Conservation (phyloP, 1,140 invertebrate genomes). For the Drosophila pectinifera region DNA sequence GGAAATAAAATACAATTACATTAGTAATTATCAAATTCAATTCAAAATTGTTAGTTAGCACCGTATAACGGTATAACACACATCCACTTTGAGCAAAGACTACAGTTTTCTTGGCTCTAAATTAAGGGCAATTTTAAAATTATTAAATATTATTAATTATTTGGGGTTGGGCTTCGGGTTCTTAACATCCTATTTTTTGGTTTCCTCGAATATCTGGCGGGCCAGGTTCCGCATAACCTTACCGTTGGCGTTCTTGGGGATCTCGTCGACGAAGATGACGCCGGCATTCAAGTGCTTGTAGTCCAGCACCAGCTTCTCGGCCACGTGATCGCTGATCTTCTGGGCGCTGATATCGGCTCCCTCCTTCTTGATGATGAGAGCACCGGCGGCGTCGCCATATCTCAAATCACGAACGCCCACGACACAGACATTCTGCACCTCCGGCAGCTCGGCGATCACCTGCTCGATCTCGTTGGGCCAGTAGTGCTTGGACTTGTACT, state of each 20-base stretch:
- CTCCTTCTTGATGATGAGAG: constrained; percentile 54
- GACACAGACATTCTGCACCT: constrained; percentile 66
- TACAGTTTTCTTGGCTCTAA: neutral
- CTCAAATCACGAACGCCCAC: constrained; percentile 59
- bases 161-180: neutral
- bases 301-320: constrained; percentile 55
- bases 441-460: constrained; percentile 62
- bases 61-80: constrained; percentile 1
- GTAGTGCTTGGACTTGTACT: constrained; percentile 80
- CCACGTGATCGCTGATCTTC: constrained; percentile 68
- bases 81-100: constrained; percentile 3
- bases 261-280: constrained; percentile 84
- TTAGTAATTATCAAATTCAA: constrained; percentile 6
- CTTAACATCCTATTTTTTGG: constrained; percentile 17
- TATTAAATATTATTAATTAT: constrained; percentile 11
- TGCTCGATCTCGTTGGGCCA: constrained; percentile 72
- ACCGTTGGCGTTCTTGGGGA: constrained; percentile 86
- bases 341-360: constrained; percentile 48
- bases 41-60: constrained; percentile 3
- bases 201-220: constrained; percentile 46
- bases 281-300: constrained; percentile 84
- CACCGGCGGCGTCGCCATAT: constrained; percentile 63
- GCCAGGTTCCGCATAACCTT: constrained; percentile 81
- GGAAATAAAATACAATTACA: neutral
- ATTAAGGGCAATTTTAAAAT: constrained; percentile 3